These are phyloP conservation scores for Nephrotoma appendiculata DNA, from an alignment of 2,888 invertebrate genomes.

Conservation along the genomic window DNA sequence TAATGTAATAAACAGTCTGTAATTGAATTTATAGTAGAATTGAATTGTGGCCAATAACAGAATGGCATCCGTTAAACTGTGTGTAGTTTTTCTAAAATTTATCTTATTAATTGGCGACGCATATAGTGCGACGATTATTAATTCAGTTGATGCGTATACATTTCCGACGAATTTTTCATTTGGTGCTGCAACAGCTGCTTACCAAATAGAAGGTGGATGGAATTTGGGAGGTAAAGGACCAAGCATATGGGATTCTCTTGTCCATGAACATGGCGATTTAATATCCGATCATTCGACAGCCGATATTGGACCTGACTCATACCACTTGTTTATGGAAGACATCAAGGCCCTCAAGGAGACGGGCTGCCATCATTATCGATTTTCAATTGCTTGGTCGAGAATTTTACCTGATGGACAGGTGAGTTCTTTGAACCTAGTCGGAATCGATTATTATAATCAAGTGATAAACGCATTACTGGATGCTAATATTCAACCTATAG, in stretches of 20 bases:
- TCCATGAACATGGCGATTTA: slow-evolving; percentile 16
- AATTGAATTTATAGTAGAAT: background rate
- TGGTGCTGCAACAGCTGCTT: slow-evolving; percentile 7
- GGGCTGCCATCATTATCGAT: slow-evolving; percentile 38
- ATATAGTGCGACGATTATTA: background rate
- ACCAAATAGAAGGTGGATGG: slow-evolving; percentile 44
- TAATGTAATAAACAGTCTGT: background rate
- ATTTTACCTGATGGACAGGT: slow-evolving; percentile 42
- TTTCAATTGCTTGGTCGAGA: slow-evolving; percentile 49
- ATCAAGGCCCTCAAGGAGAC: slow-evolving; percentile 35
- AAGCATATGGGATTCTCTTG: slow-evolving; percentile 32
- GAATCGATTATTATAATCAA: slow-evolving; percentile 47
- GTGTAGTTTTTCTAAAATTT: background rate
- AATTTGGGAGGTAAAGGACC: slow-evolving; percentile 35
- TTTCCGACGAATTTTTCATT: slow-evolving; percentile 34
- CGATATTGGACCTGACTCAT: slow-evolving; percentile 41
- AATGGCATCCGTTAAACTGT: background rate
- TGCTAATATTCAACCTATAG: slow-evolving; percentile 43
- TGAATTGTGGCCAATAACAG: background rate
- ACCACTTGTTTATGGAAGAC: slow-evolving; percentile 39
- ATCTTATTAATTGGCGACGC: background rate
- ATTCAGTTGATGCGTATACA: background rate
- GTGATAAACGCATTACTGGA: slow-evolving; percentile 44
- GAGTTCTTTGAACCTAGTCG: slow-evolving; percentile 40
- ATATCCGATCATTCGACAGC: slow-evolving; percentile 33